These are phyloP conservation scores for Crotalus helleri DNA, from an alignment of 2,113 vertebrate species.

Conservation along the genomic window DNA sequence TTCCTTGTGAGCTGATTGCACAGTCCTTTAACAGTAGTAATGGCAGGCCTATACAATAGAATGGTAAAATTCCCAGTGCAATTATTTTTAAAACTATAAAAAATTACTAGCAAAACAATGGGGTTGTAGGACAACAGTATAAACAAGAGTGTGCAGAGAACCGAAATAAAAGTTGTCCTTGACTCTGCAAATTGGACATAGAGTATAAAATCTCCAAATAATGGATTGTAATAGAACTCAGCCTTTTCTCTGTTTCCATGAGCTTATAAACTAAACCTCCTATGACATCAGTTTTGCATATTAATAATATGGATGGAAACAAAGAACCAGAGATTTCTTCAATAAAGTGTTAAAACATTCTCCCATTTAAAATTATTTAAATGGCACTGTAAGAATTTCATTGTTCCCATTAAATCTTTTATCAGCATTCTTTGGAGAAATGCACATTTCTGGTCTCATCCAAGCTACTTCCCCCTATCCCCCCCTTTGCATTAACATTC, in stretches of 20 bases:
- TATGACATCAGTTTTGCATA: background rate
- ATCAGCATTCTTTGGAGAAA: slow-evolving; percentile 44
- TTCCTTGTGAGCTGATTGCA: background rate
- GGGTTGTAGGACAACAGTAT: background rate
- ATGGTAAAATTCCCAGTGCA: background rate
- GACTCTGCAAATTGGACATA: background rate
- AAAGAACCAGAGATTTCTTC: slow-evolving; percentile 26
- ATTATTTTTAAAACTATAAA: background rate
- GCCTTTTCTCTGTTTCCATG: background rate
- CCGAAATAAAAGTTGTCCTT: background rate
- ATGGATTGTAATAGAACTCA: background rate
- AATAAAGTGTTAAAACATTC: slow-evolving; percentile 16
- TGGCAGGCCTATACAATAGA: too few species aligned
- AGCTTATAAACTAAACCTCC: background rate
- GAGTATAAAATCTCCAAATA: background rate
- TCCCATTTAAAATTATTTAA: slow-evolving; percentile 38
- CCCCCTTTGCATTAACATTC: background rate
- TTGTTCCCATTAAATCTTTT: slow-evolving; percentile 44
- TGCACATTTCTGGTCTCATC: slow-evolving; percentile 31
- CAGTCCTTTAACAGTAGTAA: background rate
- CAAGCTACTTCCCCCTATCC: background rate
- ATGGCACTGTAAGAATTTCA: slow-evolving; percentile 14
- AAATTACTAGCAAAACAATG: background rate
- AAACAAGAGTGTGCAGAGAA: background rate
- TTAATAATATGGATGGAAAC: background rate